Evolutionary conservation across 1,140 invertebrate genomes (phyloP), one percentile per base, ranked within the genome.

Genomic region (Euwallacea fornicatus): DNA sequence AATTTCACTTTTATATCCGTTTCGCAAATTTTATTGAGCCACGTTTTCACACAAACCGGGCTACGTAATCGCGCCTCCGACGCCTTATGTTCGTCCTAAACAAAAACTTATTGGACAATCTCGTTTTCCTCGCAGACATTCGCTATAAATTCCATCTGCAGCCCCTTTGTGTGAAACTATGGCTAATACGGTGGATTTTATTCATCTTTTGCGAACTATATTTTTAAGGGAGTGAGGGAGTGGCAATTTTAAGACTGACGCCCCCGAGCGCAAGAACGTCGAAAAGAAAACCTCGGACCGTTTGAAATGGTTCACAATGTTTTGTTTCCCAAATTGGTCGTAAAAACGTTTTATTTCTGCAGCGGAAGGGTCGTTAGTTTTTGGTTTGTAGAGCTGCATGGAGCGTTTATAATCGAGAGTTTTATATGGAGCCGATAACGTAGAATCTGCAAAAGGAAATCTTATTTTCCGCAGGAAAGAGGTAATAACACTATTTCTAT

Each of bases 71-170:
- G 58, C 61, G 61, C 41, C 44, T 66, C 43, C 61, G 65, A 41
- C 42, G 53, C 56, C 60, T 50, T 64, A 64, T 56, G 53, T 71
- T 71, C 54, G 43, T 59, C 56, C 65, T 67, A 67, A 72, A 72
- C 62, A 67, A 62, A 67, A 72, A 67, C 58, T 72, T 67, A 67
- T 67, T 62, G 64, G 71, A 66, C 71, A 72, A 68, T 67, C 66
- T 67, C 65, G 63, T 72, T 72, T 70, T 43, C 46, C 58, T 58
- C n/a, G n/a, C 33, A 59, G 43, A 63, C 60, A 42, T 55, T 50
- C 64, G 42, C 16, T 33, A 63, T 63, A 62, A 70, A 63, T 63
- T 70, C 41, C 21, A 60, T 41, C 16, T 60, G 21, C 55, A 58
- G 55, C 4, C 10, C 10, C 58, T 50, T 50, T 60, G 41, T 42